Evolutionary conservation across 1,140 invertebrate species (phyloP), one percentile per base, ranked within the genome.

Genomic region (Glossosoma conforme): DNA sequence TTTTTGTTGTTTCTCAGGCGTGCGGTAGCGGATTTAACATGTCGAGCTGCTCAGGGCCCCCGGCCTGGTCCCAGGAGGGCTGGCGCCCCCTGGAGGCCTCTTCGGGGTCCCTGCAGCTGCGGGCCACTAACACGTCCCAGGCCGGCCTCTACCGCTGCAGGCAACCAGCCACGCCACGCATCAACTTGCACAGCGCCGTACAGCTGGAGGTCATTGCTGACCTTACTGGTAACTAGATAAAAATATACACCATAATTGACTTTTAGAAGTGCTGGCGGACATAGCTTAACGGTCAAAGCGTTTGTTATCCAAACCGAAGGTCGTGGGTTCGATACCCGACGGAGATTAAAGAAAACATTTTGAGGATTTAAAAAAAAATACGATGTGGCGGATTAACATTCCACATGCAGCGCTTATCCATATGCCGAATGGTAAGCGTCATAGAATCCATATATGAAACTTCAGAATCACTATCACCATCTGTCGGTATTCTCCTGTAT

Each of bases 101-200:
- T 33, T 47, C 20, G 2, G 44, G 44, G 3, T 20, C 19, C 13
- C 35, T 57, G 4, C 4, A 22, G 1, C 20, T 57, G 24, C 36
- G 14, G 8, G 18, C 42, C 3, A 50, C 45, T 13, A 47, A 11
- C 9, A 20, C 40, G 13, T 20, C 21, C 13, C 19, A 49, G 1
- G 30, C 44, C 22, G 55, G 55, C 3, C 36, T 57, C n/a, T 57
- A 57, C 36, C 44, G 55, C 8, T 57, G 55, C 32, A 46, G 43
- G 24, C 55, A 57, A 35, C 15, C 22, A 2, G 55, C 55, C 24
- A 52, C 55, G 11, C 13, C 40, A 10, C 17, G 25, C 1, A 57
- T 57, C 19, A 25, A 44, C 3, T 15, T 57, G 9, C 46, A 52
- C 19, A 49, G 21, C 20, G 43, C 55, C 4, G 30, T 52, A 11